Conservation (phyloP, 2,888 invertebrate species). For the Nymphalis c-album region DNA sequence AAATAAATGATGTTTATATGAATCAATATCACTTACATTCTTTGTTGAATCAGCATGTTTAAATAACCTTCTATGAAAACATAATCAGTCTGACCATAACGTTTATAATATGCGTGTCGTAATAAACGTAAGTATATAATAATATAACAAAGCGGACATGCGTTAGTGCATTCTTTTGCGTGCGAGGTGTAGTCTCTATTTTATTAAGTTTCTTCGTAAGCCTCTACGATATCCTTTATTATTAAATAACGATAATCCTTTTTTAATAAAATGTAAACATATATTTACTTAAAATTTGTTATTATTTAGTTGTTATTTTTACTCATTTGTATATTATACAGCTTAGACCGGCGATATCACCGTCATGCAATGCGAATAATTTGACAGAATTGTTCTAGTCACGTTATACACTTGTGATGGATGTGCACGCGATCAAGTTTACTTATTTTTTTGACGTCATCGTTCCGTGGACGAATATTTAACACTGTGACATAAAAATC, state of each 20-base stretch:
- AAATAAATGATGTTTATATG: no score
- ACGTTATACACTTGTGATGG: slow-evolving; percentile 44
- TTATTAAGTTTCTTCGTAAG: slow-evolving; percentile 23
- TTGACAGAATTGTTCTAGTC: slow-evolving; percentile 45
- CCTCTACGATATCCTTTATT: no score
- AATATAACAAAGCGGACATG: slow-evolving; percentile 29
- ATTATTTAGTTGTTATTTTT: slow-evolving; percentile 26
- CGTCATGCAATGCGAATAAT: slow-evolving; percentile 43
- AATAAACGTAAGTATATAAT: slow-evolving; percentile 3
- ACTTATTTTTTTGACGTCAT: slow-evolving; percentile 41
- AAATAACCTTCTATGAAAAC: slow-evolving; percentile 3
- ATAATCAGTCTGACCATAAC: slow-evolving; percentile 2
- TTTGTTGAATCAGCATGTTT: not conserved
- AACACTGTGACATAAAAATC: not conserved
- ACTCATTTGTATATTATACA: slow-evolving; percentile 34
- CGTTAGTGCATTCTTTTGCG: slow-evolving; percentile 40
- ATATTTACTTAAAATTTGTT: slow-evolving; percentile 20
- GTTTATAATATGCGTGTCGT: slow-evolving; percentile 1
- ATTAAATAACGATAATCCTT: no score
- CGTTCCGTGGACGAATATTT: slow-evolving; percentile 15
- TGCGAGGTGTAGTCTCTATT: slow-evolving; percentile 28
- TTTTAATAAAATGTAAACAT: not conserved
- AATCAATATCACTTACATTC: no score
- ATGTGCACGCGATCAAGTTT: slow-evolving; percentile 44
- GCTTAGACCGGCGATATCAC: slow-evolving; percentile 43